These are phyloP conservation scores for Agrochola litura DNA, from an alignment of 2,888 invertebrate genomes.

Conservation along the genomic window DNA sequence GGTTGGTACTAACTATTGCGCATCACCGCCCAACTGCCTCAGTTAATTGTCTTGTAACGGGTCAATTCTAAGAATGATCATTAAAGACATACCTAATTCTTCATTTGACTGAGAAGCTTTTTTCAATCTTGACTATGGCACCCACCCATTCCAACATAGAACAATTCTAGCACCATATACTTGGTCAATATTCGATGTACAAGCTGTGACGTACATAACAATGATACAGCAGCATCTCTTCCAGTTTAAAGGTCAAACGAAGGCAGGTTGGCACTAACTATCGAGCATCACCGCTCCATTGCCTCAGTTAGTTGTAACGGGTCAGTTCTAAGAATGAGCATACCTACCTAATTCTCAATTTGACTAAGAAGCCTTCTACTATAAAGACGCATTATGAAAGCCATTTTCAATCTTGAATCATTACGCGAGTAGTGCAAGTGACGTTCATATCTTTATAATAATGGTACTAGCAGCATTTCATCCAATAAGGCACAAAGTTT, in stretches of 20 bases:
- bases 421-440: too few relatives aligned
- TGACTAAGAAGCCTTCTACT: too few relatives aligned
- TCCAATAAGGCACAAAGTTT: conserved; percentile 25
- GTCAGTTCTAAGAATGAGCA: too few relatives aligned
- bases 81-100: too few relatives aligned
- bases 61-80: too few relatives aligned
- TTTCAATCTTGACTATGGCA: too few relatives aligned
- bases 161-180: background rate
- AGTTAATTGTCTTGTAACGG: background rate
- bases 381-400: too few relatives aligned
- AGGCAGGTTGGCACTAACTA: conserved; percentile 22
- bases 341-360: too few relatives aligned
- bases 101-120: too few relatives aligned
- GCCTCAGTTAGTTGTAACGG: background rate
- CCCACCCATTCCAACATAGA: background rate
- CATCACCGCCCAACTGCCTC: background rate
- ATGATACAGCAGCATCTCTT: background rate
- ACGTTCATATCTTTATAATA: too few relatives aligned
- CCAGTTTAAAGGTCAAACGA: conserved; percentile 22
- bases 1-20: background rate
- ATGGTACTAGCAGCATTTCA: background rate
- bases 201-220: background rate
- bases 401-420: too few relatives aligned
- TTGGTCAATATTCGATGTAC: background rate
- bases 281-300: background rate